Percentiles rank a stretch among this genome's conserved stretches.
Evolutionary conservation across 2,888 invertebrate species (phyloP).

Genomic region (Notocelia uddmanniana): DNA sequence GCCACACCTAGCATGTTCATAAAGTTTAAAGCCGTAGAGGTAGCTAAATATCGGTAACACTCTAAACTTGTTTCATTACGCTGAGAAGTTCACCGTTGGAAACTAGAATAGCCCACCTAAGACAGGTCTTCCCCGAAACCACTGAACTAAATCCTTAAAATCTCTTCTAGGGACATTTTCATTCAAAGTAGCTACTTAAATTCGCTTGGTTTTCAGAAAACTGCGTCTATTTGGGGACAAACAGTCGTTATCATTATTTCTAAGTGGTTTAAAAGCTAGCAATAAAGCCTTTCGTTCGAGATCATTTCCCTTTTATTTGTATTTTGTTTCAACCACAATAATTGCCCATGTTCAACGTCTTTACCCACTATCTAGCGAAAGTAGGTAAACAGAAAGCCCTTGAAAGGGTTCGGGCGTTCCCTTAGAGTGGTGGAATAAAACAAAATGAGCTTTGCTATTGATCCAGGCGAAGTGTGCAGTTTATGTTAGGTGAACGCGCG

Average conservation of each 20-base stretch:
- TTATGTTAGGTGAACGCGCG: slow-evolving; percentile 65
- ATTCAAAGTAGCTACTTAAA: slow-evolving; percentile 41
- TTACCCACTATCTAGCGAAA: slow-evolving; percentile 61
- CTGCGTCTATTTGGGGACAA: slow-evolving; percentile 36
- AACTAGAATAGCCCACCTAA: slow-evolving; percentile 20
- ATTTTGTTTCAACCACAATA: slow-evolving; percentile 67
- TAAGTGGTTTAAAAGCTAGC: slow-evolving; percentile 31
- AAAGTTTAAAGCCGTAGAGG: background rate
- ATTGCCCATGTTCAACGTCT: slow-evolving; percentile 61
- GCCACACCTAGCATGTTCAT: too few relatives aligned
- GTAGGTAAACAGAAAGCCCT: slow-evolving; percentile 69
- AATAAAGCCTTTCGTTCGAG: slow-evolving; percentile 18
- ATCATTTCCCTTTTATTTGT: slow-evolving; percentile 29
- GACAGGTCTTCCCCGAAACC: slow-evolving; percentile 20
- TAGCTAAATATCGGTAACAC: background rate
- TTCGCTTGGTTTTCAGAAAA: slow-evolving; percentile 37
- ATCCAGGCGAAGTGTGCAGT: slow-evolving; percentile 69
- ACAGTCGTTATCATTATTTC: slow-evolving; percentile 44
- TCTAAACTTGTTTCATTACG: background rate
- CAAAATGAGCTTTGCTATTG: slow-evolving; percentile 78
- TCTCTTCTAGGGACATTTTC: slow-evolving; percentile 34
- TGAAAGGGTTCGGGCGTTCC: slow-evolving; percentile 75
- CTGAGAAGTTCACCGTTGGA: background rate
- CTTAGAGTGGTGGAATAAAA: slow-evolving; percentile 74
- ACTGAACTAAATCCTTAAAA: slow-evolving; percentile 29